Percentiles rank a stretch among this genome's conserved stretches.
phyloP scores from a whole-genome alignment of 2,113 vertebrate species.

The Antidorcas marsupialis region DNA sequence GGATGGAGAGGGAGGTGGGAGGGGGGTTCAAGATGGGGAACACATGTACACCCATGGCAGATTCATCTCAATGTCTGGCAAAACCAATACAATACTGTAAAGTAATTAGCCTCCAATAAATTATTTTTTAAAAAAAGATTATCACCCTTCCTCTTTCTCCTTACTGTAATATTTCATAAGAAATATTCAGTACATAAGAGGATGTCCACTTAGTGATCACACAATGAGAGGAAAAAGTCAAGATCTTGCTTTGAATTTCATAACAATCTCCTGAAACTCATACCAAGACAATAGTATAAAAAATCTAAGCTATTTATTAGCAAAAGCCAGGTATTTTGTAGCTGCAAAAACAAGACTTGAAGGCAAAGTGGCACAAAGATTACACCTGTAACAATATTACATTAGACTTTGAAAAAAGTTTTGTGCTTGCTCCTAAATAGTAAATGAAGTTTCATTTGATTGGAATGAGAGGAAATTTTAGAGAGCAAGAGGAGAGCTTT shows the following conservation, averaged over 20 bases:
- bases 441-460: background rate
- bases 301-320: background rate
- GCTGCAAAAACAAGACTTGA: background rate
- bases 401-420: background rate
- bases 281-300: background rate
- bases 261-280: background rate
- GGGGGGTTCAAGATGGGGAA: no score
- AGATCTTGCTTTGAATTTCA: slow-evolving; percentile 15
- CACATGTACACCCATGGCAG: no score
- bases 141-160: background rate
- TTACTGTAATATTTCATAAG: background rate
- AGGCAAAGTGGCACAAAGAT: background rate
- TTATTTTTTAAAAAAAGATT: background rate
- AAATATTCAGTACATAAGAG: background rate
- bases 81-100: no score
- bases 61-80: no score
- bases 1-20: no score
- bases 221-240: background rate
- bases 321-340: background rate
- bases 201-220: background rate
- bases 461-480: background rate
- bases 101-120: no score
- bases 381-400: background rate
- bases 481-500: background rate
- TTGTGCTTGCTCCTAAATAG: background rate